Base-by-base conservation (phyloP, 2,888 invertebrate species). In the Ellobium chinense region DNA sequence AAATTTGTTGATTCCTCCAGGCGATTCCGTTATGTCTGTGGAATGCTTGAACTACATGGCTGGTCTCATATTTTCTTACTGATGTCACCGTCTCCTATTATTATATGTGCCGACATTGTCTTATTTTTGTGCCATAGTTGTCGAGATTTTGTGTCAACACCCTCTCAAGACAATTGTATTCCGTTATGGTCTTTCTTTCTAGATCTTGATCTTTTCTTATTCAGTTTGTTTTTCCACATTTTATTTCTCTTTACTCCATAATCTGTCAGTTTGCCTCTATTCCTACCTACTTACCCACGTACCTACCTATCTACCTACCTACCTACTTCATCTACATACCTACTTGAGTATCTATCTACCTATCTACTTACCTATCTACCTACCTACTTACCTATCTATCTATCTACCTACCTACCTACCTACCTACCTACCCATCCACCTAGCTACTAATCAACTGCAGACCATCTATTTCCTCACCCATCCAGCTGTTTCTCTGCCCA, bases 291-390 rank as follows among this genome's bases (percentile, higher is more conserved):
- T 34, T 70, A 58, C 58, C 58, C 58, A 70, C 34, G 56, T 70
- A 58, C 58, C 70, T 70, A 58, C 58, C 46, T 58, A 58, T 70
- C 70, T 58, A 58, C 58, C 58, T 70, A 70, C 58, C 58, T 70
- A 58, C 34, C 56, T 56, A 58, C n/a, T 31, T 46, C 18, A 58
- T 70, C 70, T 58, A 58, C 58, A 31, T 70, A 70, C 58, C 58
- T 70, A 58, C 34, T 34, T 56, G 36, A 18, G 18, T 58, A 58
- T 70, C 70, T 58, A 58, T 58, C 56, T 70, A 58, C 56, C 70
- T 70, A 34, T 70, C 70, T 58, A 14, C 5, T n/a, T 58, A n/a
- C 58, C 24, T 58, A n/a, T n/a, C 58, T n/a, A 5, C 5, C 18
- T n/a, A 70, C 56, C 56, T 58, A 56, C 56, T n/a, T 70, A 58